Evolutionary conservation across 1,140 invertebrate species (phyloP).

Genomic region (Anoplolepis gracilipes): DNA sequence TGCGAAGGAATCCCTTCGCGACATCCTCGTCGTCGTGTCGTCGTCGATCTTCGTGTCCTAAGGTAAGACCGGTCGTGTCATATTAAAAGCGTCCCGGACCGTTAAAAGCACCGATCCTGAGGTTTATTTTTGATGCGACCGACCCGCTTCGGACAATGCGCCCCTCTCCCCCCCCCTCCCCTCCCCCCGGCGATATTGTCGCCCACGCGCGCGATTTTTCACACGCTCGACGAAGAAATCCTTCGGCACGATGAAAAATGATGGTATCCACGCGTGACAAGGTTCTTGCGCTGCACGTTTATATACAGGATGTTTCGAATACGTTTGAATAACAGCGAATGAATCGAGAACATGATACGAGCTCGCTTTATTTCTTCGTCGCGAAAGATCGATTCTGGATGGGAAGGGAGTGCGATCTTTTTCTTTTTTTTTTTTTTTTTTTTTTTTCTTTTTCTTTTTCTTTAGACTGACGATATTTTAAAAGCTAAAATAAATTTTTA

Average conservation of each 20-base stretch:
- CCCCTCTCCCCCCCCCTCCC: no score
- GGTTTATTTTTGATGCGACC: conserved; percentile 25
- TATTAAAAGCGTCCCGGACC: conserved; percentile 30
- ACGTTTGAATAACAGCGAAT: not conserved
- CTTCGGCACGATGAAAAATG: conserved; percentile 49
- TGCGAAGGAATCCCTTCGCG: not conserved
- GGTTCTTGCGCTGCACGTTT: not conserved
- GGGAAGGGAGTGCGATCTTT: not conserved
- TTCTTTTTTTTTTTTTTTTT: not conserved
- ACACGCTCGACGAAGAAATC: conserved; percentile 37
- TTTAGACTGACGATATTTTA: not conserved
- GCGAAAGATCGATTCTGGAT: not conserved
- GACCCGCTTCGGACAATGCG: conserved; percentile 35
- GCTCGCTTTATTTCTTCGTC: not conserved
- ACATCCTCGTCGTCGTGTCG: conserved; percentile 7
- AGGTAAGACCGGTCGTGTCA: conserved; percentile 4
- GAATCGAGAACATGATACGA: not conserved
- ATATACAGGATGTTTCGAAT: conserved; percentile 26
- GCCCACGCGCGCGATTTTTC: conserved; percentile 45
- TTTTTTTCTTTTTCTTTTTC: no score
- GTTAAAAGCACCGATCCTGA: conserved; percentile 49
- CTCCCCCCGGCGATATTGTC: conserved; percentile 13
- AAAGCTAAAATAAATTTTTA: not conserved
- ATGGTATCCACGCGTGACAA: conserved; percentile 1
- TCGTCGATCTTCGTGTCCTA: conserved; percentile 49